These are phyloP conservation scores for Taxidea taxus DNA, from an alignment of 2,113 vertebrate species.

Conservation along the genomic window DNA sequence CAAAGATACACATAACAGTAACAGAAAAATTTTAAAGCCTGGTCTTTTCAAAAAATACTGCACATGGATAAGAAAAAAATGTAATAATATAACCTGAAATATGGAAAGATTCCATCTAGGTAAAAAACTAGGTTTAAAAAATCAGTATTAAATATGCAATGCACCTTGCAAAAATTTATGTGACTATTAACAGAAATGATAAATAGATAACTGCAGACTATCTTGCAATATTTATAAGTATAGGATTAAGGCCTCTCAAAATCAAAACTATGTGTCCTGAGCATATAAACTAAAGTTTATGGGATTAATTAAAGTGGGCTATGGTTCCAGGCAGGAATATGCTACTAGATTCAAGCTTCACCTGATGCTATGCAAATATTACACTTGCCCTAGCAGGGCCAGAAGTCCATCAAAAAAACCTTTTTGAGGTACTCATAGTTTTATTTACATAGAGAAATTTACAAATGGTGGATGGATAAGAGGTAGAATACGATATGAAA, in stretches of 20 bases:
- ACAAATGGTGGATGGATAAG: not conserved
- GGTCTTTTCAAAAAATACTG: not conserved
- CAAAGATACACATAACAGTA: not conserved
- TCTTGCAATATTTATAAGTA: constrained; percentile 33
- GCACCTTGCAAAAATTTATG: not conserved
- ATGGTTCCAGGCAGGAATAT: not conserved
- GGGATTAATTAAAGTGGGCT: constrained; percentile 25
- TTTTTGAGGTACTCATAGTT: not conserved
- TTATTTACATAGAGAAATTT: not conserved
- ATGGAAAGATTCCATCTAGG: not conserved
- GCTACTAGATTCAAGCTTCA: not conserved
- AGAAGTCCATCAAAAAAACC: not conserved
- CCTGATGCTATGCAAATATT: not conserved
- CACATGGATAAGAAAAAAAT: not conserved
- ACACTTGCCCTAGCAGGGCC: not conserved
- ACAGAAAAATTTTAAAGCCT: not conserved
- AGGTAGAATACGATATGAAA: not conserved
- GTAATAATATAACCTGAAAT: not conserved
- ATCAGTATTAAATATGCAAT: not conserved
- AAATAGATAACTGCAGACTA: not conserved
- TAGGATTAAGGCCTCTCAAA: not conserved
- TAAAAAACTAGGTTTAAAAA: not conserved
- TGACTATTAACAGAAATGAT: constrained; percentile 12
- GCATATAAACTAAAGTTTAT: constrained; percentile 30
- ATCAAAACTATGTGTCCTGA: not conserved